A percentile compares a stretch with the other conserved stretches of the same genome.
Evolutionary conservation across 2,113 vertebrate genomes (phyloP).

Genomic region (Corythornis vintsioides): DNA sequence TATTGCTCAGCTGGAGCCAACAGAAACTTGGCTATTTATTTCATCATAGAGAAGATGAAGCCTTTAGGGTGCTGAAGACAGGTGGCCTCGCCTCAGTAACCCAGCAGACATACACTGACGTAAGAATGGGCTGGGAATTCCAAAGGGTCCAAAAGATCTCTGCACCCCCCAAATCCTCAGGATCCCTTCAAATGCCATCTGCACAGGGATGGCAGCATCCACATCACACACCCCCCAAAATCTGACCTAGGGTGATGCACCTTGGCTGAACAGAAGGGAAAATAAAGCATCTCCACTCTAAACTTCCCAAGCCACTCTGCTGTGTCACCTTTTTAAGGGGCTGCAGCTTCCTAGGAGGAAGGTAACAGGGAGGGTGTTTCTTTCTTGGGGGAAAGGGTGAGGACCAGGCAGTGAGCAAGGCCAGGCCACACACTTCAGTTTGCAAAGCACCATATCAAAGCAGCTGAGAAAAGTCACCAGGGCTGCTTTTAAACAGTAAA

Average conservation of each 20-base stretch:
- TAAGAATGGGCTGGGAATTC: not conserved
- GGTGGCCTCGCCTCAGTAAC: not conserved
- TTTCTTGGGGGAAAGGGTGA: not conserved
- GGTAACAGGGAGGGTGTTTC: not conserved
- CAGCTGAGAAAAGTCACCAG: constrained; percentile 52
- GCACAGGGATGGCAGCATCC: rapidly evolving
- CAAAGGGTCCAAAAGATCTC: not conserved
- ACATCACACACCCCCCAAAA: rapidly evolving
- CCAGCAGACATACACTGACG: not conserved
- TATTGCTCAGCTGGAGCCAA: not conserved
- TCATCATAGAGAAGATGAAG: not conserved
- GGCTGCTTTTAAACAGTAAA: constrained; percentile 40
- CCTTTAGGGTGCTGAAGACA: not conserved
- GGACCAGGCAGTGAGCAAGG: not conserved
- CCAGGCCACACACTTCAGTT: not conserved
- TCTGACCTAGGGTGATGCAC: not conserved
- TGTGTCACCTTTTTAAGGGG: not conserved
- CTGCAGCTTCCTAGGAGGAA: rapidly evolving
- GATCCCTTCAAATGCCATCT: not conserved
- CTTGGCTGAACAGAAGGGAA: not conserved
- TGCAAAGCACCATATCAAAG: constrained; percentile 29
- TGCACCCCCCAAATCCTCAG: not conserved
- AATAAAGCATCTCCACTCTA: not conserved
- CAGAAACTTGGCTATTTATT: not conserved
- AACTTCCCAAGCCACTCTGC: not conserved